These are phyloP conservation scores for Pithys albifrons DNA, from an alignment of 2,113 vertebrate genomes.

Conservation along the genomic window DNA sequence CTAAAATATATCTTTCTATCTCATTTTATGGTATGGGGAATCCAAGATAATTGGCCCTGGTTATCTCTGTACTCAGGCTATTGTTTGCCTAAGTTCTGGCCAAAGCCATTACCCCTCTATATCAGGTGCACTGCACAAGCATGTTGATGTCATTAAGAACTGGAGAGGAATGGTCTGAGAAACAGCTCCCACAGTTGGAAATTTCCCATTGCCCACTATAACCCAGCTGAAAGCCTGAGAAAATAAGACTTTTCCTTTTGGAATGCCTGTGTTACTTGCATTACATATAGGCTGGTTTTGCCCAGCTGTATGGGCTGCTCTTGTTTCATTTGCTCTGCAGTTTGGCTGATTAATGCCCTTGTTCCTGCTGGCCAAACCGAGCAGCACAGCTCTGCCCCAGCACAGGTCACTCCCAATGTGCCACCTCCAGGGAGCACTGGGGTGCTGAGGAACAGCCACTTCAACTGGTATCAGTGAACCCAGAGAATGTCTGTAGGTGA, in stretches of 20 bases:
- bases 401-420: no score
- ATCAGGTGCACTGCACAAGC: not conserved
- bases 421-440: no score
- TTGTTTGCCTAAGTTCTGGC: not conserved
- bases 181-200: conserved; percentile 75
- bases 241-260: conserved; percentile 19
- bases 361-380: not conserved
- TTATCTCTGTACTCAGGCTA: not conserved
- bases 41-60: not conserved
- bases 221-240: conserved; percentile 79
- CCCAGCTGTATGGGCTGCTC: not conserved
- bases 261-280: not conserved
- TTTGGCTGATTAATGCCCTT: not conserved
- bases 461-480: not conserved
- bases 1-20: not conserved
- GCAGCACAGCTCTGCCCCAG: no score
- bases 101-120: not conserved
- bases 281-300: not conserved
- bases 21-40: not conserved
- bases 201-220: conserved; percentile 77
- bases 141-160: conserved; percentile 29
- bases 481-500: not conserved
- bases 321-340: not conserved
- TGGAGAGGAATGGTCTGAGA: conserved; percentile 74
- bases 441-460: no score